Evolutionary conservation across 2,888 invertebrate species (phyloP).

Genomic region (Anticlea derivata): DNA sequence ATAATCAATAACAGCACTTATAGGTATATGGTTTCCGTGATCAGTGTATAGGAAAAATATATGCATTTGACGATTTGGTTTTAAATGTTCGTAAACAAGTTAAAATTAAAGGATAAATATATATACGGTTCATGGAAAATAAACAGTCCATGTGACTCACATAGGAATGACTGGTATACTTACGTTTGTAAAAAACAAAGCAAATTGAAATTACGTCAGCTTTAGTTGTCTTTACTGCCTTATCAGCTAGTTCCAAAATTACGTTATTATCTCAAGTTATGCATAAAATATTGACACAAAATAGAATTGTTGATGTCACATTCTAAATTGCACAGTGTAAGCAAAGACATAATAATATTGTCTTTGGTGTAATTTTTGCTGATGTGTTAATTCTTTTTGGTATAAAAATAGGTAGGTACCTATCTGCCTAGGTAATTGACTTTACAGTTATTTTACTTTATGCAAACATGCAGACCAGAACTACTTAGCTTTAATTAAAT

Average conservation of each 20-base stretch:
- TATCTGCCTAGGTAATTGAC: not conserved
- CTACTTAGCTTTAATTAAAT: constrained; percentile 10
- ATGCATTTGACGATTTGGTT: not conserved
- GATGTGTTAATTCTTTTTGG: not conserved
- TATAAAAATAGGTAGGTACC: too few species aligned
- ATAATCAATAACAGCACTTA: too few species aligned
- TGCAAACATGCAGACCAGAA: constrained; percentile 1
- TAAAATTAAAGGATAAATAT: constrained; percentile 10
- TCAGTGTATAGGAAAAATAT: not conserved
- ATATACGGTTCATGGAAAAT: constrained; percentile 10
- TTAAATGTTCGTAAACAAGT: not conserved
- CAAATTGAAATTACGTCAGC: constrained; percentile 2
- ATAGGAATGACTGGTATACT: constrained; percentile 10
- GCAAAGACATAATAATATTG: too few species aligned
- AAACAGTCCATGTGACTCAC: constrained; percentile 15
- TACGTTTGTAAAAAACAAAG: constrained; percentile 13
- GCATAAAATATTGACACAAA: not conserved
- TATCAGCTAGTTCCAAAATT: not conserved
- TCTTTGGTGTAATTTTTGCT: too few species aligned
- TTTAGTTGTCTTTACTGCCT: not conserved
- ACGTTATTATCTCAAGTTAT: not conserved
- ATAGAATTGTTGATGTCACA: not conserved
- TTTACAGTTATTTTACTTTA: not conserved
- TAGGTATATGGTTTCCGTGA: too few species aligned
- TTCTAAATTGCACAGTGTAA: too few species aligned